These are phyloP conservation scores for Drosophila austrosaltans DNA, from an alignment of 2,888 invertebrate species.

Conservation along the genomic window DNA sequence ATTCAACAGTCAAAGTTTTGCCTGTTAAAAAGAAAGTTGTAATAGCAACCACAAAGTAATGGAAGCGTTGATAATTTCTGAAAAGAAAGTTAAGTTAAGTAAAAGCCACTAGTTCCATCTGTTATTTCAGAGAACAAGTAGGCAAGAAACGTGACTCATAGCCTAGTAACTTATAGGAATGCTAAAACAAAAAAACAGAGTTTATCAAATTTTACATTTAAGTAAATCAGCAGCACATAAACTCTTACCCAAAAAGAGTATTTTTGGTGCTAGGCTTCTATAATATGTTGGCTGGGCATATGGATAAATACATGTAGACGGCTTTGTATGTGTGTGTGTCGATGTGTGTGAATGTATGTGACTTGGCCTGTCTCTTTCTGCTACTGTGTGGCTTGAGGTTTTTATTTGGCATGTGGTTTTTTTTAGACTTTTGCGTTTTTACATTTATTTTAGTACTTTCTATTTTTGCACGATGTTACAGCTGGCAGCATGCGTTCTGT, in stretches of 20 bases:
- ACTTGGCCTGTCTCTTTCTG: constrained; percentile 27
- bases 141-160: no score
- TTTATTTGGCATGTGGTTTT: constrained; percentile 45
- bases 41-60: no score
- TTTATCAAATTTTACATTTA: neutral
- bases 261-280: neutral
- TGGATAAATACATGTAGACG: neutral
- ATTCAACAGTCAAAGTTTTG: no score
- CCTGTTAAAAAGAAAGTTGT: no score
- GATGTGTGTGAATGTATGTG: constrained; percentile 26
- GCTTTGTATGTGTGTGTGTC: constrained; percentile 19
- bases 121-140: no score
- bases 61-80: no score
- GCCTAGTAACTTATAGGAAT: no score
- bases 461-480: constrained; percentile 25
- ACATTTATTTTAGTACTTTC: constrained; percentile 19
- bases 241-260: neutral
- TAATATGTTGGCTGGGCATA: neutral
- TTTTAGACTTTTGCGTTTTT: constrained; percentile 1
- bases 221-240: neutral
- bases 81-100: no score
- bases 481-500: constrained; percentile 38
- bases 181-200: no score
- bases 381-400: constrained; percentile 47
- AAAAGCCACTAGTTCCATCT: no score